Conservation (phyloP, 2,113 vertebrate genomes). For the Mionectes macconnelli region DNA sequence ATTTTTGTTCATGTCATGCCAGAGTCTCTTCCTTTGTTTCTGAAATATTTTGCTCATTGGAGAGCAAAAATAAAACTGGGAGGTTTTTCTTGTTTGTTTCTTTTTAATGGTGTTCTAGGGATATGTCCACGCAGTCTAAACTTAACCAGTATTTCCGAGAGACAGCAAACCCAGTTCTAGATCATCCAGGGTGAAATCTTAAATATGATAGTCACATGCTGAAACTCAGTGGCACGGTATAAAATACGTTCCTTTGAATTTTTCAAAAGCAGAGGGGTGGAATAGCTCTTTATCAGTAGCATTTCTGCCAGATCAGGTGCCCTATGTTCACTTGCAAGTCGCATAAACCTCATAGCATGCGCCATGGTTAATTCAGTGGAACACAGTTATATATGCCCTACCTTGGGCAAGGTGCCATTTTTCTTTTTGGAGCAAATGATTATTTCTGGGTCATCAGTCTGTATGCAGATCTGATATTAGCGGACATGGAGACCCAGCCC, state of each 20-base stretch:
- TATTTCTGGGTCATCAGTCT: background rate
- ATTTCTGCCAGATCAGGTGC: background rate
- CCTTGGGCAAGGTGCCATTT: background rate
- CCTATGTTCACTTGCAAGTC: background rate
- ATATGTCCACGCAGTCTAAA: background rate
- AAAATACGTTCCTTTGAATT: background rate
- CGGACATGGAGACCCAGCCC: background rate
- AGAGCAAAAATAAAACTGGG: background rate
- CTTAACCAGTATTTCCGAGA: background rate
- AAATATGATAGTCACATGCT: background rate
- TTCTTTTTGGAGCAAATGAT: background rate
- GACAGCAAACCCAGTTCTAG: background rate
- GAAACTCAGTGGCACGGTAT: background rate
- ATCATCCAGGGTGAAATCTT: background rate
- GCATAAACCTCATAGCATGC: background rate
- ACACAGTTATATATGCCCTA: background rate
- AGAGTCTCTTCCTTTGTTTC: background rate
- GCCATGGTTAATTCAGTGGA: background rate
- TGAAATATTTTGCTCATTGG: background rate
- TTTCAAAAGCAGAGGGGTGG: background rate
- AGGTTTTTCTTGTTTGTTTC: background rate
- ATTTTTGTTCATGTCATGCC: background rate
- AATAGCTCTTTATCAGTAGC: background rate
- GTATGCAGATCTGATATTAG: background rate
- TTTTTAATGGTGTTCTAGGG: background rate